A percentile compares a stretch with the other conserved stretches of the same genome.
phyloP scores from a whole-genome alignment of 2,113 vertebrate species.

The Sylvia atricapilla region DNA sequence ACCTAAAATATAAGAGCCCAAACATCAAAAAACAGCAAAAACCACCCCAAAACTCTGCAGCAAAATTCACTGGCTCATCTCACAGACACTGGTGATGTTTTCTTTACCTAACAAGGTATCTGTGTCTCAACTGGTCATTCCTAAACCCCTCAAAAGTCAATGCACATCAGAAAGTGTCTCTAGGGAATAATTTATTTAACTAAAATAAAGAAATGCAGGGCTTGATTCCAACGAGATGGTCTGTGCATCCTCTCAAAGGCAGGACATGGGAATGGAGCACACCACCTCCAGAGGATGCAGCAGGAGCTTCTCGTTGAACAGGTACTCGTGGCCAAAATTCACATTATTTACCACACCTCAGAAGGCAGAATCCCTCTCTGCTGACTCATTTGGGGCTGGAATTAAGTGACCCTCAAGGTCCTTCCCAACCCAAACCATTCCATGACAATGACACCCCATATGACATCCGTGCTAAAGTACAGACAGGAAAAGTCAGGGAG shows the following conservation, averaged over 20 bases:
- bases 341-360: neutral
- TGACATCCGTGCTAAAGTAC: accelerated
- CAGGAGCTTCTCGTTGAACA: neutral
- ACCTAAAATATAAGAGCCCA: neutral
- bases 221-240: neutral
- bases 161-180: accelerated
- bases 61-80: accelerated
- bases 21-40: neutral
- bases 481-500: neutral
- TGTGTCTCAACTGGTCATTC: neutral
- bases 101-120: too few relatives aligned
- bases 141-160: neutral
- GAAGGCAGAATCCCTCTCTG: neutral
- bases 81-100: neutral
- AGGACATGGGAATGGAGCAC: accelerated
- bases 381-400: neutral
- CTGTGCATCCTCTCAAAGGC: accelerated
- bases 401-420: too few relatives aligned
- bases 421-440: neutral
- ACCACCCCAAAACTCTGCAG: neutral
- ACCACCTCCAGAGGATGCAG: neutral
- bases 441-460: accelerated
- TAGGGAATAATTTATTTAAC: neutral
- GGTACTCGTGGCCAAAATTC: neutral
- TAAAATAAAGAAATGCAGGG: neutral